These are phyloP conservation scores for Hydropsyche tenuis DNA, from an alignment of 1,140 invertebrate genomes.

Conservation along the genomic window DNA sequence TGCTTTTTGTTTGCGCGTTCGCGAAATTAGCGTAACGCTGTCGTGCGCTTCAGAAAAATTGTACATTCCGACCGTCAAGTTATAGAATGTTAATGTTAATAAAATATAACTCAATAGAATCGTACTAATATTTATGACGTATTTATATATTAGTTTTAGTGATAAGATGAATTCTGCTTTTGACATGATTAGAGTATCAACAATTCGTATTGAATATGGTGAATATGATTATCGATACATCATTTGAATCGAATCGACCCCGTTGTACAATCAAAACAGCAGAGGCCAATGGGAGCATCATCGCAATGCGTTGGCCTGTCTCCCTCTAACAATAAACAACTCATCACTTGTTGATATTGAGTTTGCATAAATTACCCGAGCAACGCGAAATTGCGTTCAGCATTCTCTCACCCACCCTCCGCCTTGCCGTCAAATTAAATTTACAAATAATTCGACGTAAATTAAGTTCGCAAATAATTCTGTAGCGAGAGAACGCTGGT, in stretches of 20 bases:
- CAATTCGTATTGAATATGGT: too few relatives aligned
- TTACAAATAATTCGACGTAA: slow-evolving; percentile 29
- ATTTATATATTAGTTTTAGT: too few relatives aligned
- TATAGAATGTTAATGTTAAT: too few relatives aligned
- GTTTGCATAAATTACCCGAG: slow-evolving; percentile 32
- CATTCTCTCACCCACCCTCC: too few relatives aligned
- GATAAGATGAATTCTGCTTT: too few relatives aligned
- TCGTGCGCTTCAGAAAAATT: background rate
- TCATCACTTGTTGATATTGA: slow-evolving; percentile 36
- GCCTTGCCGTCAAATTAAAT: slow-evolving; percentile 14
- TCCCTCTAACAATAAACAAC: slow-evolving; percentile 24
- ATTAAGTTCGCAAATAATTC: slow-evolving; percentile 33
- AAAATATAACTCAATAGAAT: too few relatives aligned
- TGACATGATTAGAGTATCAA: too few relatives aligned
- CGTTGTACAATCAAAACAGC: too few relatives aligned
- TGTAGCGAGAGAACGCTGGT: too few relatives aligned
- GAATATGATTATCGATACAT: too few relatives aligned
- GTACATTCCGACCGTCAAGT: background rate
- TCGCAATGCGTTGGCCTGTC: background rate
- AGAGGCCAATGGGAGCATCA: background rate
- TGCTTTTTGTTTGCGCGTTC: background rate
- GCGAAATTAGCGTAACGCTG: slow-evolving; percentile 7
- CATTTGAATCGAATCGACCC: too few relatives aligned
- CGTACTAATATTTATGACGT: too few relatives aligned
- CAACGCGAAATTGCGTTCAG: slow-evolving; percentile 1